Evolutionary conservation across 1,140 invertebrate species (phyloP).

Genomic region (Atopsyche davidsoni): DNA sequence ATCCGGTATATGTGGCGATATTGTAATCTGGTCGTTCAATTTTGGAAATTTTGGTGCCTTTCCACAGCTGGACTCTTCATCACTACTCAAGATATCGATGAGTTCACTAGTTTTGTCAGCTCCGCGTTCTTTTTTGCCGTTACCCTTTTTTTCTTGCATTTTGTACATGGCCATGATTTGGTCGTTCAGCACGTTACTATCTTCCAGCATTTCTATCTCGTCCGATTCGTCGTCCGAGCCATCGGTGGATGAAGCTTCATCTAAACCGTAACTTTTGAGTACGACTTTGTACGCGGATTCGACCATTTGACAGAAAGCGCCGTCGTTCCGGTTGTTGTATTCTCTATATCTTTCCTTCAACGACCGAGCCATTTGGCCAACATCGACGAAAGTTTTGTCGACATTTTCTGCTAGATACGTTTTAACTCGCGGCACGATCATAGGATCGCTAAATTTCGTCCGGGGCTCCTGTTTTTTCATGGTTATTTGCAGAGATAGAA

Average conservation of each 20-base stretch:
- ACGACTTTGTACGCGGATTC: slow-evolving; percentile 52
- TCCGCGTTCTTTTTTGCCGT: slow-evolving; percentile 32
- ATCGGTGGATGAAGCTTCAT: slow-evolving; percentile 47
- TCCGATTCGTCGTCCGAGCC: slow-evolving; percentile 50
- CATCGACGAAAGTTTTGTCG: slow-evolving; percentile 64
- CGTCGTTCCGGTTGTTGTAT: slow-evolving; percentile 61
- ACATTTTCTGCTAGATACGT: slow-evolving; percentile 67
- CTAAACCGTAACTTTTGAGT: slow-evolving; percentile 50
- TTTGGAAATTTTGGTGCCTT: slow-evolving; percentile 41
- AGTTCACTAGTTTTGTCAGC: slow-evolving; percentile 45
- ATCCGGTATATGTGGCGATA: slow-evolving; percentile 37
- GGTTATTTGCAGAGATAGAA: slow-evolving; percentile 6
- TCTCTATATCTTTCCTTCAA: slow-evolving; percentile 64
- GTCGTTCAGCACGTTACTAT: slow-evolving; percentile 45
- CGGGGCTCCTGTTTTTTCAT: slow-evolving; percentile 18
- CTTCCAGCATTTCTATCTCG: slow-evolving; percentile 49
- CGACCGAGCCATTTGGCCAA: slow-evolving; percentile 65
- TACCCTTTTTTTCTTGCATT: slow-evolving; percentile 43
- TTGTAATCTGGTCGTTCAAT: slow-evolving; percentile 43
- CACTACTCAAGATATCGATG: slow-evolving; percentile 55
- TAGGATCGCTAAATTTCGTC: slow-evolving; percentile 33
- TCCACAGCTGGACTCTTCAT: slow-evolving; percentile 44
- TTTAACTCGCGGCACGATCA: slow-evolving; percentile 46
- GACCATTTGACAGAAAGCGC: slow-evolving; percentile 60
- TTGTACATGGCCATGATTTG: slow-evolving; percentile 45